Conservation (phyloP, 35 echinoderm and acorn worm species). For the Apostichopus californicus region DNA sequence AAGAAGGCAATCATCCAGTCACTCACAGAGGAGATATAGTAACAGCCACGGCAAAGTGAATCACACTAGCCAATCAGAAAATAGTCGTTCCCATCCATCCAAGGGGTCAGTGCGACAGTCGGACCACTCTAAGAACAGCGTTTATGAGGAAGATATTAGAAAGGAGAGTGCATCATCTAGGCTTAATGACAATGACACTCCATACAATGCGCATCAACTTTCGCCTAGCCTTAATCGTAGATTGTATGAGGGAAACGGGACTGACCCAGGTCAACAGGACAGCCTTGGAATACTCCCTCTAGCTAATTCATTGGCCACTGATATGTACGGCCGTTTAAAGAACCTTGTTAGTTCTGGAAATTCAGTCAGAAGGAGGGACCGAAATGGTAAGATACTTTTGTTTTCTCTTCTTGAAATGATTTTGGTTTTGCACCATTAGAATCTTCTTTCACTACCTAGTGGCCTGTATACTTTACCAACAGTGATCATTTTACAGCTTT, state of each 20-base stretch:
- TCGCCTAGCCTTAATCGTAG: slow-evolving; percentile 60
- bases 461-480: no score
- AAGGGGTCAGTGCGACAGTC: slow-evolving; percentile 35
- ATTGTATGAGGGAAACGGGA: slow-evolving; percentile 51
- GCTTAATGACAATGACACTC: slow-evolving; percentile 48
- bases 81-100: slow-evolving; percentile 43
- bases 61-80: slow-evolving; percentile 41
- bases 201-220: slow-evolving; percentile 27
- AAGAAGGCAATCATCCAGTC: slow-evolving; percentile 20
- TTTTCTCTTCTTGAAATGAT: not conserved
- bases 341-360: slow-evolving; percentile 68
- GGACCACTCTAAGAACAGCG: slow-evolving; percentile 36
- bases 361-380: slow-evolving; percentile 12
- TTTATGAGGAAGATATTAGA: slow-evolving; percentile 30
- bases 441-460: no score
- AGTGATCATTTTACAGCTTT: no score
- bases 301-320: slow-evolving; percentile 77
- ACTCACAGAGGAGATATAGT: slow-evolving; percentile 24
- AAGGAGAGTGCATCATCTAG: slow-evolving; percentile 20
- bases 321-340: slow-evolving; percentile 93
- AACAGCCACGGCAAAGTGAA: slow-evolving; percentile 48
- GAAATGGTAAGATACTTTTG: slow-evolving; percentile 31
- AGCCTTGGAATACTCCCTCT: slow-evolving; percentile 9
- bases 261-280: slow-evolving; percentile 38
- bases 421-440: not conserved